phyloP scores from a whole-genome alignment of 2,113 vertebrate species.

The Euleptes europaea region DNA sequence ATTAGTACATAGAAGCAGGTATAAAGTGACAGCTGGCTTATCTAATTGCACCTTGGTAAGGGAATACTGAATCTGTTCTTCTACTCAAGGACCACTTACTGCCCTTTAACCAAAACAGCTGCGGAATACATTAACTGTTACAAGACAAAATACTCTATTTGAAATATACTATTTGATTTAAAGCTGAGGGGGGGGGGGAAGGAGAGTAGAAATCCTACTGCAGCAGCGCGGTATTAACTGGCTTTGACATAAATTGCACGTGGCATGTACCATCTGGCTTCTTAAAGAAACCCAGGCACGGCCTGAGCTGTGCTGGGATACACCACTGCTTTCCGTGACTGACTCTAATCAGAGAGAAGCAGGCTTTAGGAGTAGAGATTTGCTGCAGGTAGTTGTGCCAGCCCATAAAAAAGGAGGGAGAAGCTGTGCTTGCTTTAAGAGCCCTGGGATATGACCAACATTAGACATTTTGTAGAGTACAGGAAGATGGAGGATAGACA shows the following conservation, averaged over 20 bases:
- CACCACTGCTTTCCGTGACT: slow-evolving; percentile 46
- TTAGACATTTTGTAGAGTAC: slow-evolving; percentile 59
- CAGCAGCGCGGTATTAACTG: slow-evolving; percentile 50
- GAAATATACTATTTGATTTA: slow-evolving; percentile 32
- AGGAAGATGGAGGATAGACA: slow-evolving; percentile 43
- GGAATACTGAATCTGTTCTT: slow-evolving; percentile 37
- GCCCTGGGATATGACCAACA: slow-evolving; percentile 29
- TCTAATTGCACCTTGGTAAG: slow-evolving; percentile 8
- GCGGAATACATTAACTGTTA: slow-evolving; percentile 47
- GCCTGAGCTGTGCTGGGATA: slow-evolving; percentile 37
- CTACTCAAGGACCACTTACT: not conserved
- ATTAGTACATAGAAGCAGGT: slow-evolving; percentile 29
- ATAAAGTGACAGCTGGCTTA: slow-evolving; percentile 39
- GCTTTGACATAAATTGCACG: slow-evolving; percentile 65
- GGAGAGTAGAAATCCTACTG: slow-evolving; percentile 17
- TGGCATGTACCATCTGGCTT: slow-evolving; percentile 66
- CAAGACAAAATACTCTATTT: slow-evolving; percentile 16
- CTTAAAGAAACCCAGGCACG: slow-evolving; percentile 32
- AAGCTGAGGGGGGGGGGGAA: not conserved
- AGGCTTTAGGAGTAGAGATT: slow-evolving; percentile 58
- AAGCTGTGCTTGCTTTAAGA: slow-evolving; percentile 59
- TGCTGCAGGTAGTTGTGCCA: slow-evolving; percentile 67
- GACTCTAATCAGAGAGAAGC: slow-evolving; percentile 56
- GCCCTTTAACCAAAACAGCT: slow-evolving; percentile 40
- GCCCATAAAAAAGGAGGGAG: slow-evolving; percentile 49